Evolutionary conservation across 2,113 vertebrate genomes (phyloP).

Genomic region (Butorides virescens): DNA sequence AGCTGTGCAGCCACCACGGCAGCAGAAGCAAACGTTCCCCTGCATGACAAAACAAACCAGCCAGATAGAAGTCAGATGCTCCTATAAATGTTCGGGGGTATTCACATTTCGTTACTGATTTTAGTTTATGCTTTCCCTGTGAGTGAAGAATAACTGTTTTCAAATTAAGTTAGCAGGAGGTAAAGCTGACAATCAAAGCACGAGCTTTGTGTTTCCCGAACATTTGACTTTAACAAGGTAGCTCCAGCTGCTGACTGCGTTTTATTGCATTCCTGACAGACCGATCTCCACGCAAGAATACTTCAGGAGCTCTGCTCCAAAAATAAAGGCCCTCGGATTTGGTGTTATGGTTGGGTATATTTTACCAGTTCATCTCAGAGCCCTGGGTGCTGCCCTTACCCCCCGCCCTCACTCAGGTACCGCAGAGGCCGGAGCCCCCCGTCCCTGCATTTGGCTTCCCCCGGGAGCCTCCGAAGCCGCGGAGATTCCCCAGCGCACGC

Average conservation of each 20-base stretch:
- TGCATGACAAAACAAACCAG: constrained; percentile 50
- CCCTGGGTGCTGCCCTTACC: background rate
- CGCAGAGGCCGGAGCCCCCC: fast-evolving
- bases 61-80: constrained; percentile 62
- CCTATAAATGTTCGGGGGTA: constrained; percentile 35
- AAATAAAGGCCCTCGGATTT: background rate
- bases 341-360: background rate
- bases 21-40: constrained; percentile 28
- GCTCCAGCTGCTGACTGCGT: constrained; percentile 4
- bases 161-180: background rate
- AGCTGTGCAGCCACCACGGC: constrained; percentile 21
- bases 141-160: constrained; percentile 12
- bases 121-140: constrained; percentile 28
- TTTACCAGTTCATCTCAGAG: background rate
- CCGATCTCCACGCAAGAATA: background rate
- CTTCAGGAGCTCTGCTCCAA: background rate
- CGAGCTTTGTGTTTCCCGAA: constrained; percentile 2
- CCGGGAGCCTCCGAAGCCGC: background rate
- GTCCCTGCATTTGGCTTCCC: fast-evolving
- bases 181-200: constrained; percentile 2
- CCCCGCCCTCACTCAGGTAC: background rate
- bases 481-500: background rate
- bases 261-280: constrained; percentile 38
- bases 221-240: constrained; percentile 23
- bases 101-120: constrained; percentile 38